Conservation (phyloP, 2,888 invertebrate genomes). For the Taenaris catops region DNA sequence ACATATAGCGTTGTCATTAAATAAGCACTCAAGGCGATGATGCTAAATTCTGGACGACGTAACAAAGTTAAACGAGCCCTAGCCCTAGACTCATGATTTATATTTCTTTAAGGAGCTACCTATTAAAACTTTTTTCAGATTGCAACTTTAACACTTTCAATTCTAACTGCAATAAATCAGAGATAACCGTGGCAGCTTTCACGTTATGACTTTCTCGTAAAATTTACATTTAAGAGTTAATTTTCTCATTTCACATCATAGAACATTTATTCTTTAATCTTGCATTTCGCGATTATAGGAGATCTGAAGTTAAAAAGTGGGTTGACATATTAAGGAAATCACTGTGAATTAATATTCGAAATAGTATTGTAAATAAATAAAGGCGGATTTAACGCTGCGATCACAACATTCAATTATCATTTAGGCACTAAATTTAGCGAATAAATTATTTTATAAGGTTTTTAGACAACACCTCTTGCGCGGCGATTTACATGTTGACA, state of each 20-base stretch:
- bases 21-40: slow-evolving; percentile 58
- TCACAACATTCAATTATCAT: no score
- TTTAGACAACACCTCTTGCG: no score
- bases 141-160: slow-evolving; percentile 78
- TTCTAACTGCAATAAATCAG: slow-evolving; percentile 75
- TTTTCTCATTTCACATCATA: slow-evolving; percentile 65
- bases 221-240: slow-evolving; percentile 79
- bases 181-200: slow-evolving; percentile 74
- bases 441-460: no score
- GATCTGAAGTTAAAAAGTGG: no score
- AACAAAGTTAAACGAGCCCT: slow-evolving; percentile 56
- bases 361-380: no score
- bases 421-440: no score
- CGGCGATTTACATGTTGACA: no score
- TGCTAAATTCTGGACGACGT: slow-evolving; percentile 63
- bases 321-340: no score
- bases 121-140: slow-evolving; percentile 79
- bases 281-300: slow-evolving; percentile 54
- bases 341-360: no score
- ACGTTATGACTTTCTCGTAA: slow-evolving; percentile 77
- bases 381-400: no score
- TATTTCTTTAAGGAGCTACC: slow-evolving; percentile 75
- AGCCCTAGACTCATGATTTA: slow-evolving; percentile 69
- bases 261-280: slow-evolving; percentile 75
- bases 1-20: slow-evolving; percentile 64